Base-by-base conservation (phyloP, 2,113 vertebrate genomes). In the Apistogramma diplotaenia region DNA sequence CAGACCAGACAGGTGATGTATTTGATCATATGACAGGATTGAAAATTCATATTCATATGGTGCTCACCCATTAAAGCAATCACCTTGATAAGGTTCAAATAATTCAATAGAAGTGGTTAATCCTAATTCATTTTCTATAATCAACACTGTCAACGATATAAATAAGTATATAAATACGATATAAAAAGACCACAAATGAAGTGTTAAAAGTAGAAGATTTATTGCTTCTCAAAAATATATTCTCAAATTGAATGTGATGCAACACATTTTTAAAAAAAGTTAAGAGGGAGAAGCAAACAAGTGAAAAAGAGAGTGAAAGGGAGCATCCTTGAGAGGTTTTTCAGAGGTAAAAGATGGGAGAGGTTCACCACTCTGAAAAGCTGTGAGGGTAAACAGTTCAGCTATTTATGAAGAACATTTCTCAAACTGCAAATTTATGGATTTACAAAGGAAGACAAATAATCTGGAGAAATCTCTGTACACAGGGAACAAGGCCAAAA, bases 1-100 rank as follows among this genome's bases (percentile, higher is more conserved):
- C 83, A 76, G 82, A 67, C 31, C 67, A 25, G 73, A 82, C 49
- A 54, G 61, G 25, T 86, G 79, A 88, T 82, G 37, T 37, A 87
- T 85, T 9, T 76, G 72, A 88, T 85, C 37, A 8, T 74, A 58
- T 55, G 81, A 83, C 53, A 82, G 54, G 62, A 81, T 6, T 79
- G 78, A 74, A 89, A 76, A 87, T n/a, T 77, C 54, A n/a, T 25
- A 23, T 81, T 60, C 79, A 35, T 43, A 76, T 76, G 62, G 56
- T 13, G 1, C 33, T 35, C 58, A 59, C 11, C 18, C 70, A 71
- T 56, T 53, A 82, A 60, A 72, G 13, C 75, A 87, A 84, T 86
- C 29, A 70, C 88, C 78, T 80, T 46, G 27, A 85, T 83, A 71
- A 62, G 54, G 15, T 19, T 53, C 53, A 57, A 51, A 60, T 82